Conservation (phyloP, 1,140 invertebrate genomes). For the Zaprionus nigranus region DNA sequence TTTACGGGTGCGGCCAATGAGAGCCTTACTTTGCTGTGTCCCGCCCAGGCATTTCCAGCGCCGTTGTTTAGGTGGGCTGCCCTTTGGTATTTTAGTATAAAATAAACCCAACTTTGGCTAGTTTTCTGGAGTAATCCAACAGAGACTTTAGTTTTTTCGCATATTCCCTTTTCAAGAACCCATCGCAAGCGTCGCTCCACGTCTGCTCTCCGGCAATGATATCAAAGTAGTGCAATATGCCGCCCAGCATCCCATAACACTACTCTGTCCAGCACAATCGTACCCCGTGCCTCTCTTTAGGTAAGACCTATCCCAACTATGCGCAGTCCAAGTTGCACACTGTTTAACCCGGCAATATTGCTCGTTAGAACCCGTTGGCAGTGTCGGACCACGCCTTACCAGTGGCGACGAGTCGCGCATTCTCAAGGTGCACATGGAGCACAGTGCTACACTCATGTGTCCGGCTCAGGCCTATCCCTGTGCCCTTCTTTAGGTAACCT, state of each 20-base stretch:
- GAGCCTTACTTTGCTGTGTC: slow-evolving; percentile 88
- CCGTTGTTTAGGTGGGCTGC: slow-evolving; percentile 88
- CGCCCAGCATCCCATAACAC: slow-evolving; percentile 86
- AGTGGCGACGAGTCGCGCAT: slow-evolving; percentile 82
- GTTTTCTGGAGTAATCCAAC: slow-evolving; percentile 33
- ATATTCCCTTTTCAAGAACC: slow-evolving; percentile 60
- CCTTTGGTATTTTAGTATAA: slow-evolving; percentile 63
- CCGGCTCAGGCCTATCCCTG: slow-evolving; percentile 89
- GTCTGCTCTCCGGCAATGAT: slow-evolving; percentile 83
- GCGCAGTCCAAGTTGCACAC: neutral
- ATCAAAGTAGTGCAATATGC: slow-evolving; percentile 86
- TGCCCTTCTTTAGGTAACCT: slow-evolving; percentile 88
- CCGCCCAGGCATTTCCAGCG: slow-evolving; percentile 90
- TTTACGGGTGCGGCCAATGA: slow-evolving; percentile 86
- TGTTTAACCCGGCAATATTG: neutral
- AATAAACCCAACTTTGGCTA: slow-evolving; percentile 76
- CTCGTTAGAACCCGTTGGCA: slow-evolving; percentile 89
- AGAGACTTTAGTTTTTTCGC: neutral
- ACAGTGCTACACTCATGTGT: slow-evolving; percentile 86
- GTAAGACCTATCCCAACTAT: slow-evolving; percentile 82
- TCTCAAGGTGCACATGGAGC: slow-evolving; percentile 54
- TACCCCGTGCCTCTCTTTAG: slow-evolving; percentile 88
- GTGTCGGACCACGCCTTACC: slow-evolving; percentile 88
- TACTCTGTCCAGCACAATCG: slow-evolving; percentile 91
- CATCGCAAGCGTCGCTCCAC: slow-evolving; percentile 88